A percentile compares a stretch with the other conserved stretches of the same genome.
Conservation (phyloP, 2,888 invertebrate genomes). For the Abrostola tripartita region DNA sequence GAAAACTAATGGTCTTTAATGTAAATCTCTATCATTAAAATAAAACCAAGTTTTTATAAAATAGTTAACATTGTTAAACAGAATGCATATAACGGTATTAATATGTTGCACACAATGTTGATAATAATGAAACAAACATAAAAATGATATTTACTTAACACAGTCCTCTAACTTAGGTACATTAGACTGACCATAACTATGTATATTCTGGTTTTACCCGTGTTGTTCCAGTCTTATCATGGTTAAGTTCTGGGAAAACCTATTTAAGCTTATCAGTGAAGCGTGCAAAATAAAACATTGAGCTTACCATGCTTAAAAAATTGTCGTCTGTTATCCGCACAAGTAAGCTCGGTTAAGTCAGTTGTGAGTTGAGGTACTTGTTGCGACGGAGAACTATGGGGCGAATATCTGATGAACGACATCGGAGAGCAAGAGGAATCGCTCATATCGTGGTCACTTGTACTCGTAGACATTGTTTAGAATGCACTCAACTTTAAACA, state of each 20-base stretch:
- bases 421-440: constrained; percentile 74
- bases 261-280: constrained; percentile 18
- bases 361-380: constrained; percentile 76
- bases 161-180: background rate
- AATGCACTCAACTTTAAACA: constrained; percentile 11
- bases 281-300: constrained; percentile 6
- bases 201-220: background rate
- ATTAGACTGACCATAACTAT: too few relatives aligned
- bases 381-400: constrained; percentile 78
- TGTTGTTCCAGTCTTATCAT: background rate
- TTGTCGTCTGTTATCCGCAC: constrained; percentile 60
- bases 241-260: constrained; percentile 9
- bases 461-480: constrained; percentile 58
- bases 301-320: constrained; percentile 56
- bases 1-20: too few relatives aligned
- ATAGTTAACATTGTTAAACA: too few relatives aligned
- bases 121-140: too few relatives aligned
- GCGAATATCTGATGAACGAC: constrained; percentile 68
- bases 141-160: background rate
- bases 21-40: too few relatives aligned
- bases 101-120: too few relatives aligned
- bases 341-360: constrained; percentile 71
- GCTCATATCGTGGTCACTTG: constrained; percentile 77
- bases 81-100: too few relatives aligned
- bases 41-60: too few relatives aligned